Evolutionary conservation across 1,140 invertebrate species (phyloP).

Genomic region (Cherax destructor): DNA sequence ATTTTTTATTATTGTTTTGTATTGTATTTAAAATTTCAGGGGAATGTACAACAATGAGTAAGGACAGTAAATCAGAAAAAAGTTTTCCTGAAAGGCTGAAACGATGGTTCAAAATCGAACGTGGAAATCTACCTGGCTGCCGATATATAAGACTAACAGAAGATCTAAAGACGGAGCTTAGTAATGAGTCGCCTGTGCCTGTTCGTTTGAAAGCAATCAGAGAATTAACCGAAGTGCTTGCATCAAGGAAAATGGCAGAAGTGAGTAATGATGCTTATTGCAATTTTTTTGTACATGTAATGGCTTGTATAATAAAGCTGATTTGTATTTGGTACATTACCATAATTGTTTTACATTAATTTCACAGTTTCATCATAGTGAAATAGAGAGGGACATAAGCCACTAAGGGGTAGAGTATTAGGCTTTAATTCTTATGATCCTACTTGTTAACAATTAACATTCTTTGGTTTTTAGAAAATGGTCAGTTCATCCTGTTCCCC

Average conservation of each 20-base stretch:
- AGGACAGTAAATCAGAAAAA: slow-evolving; percentile 47
- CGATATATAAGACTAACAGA: slow-evolving; percentile 49
- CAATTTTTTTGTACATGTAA: background rate
- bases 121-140: slow-evolving; percentile 43
- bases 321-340: background rate
- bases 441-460: too few species aligned
- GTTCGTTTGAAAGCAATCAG: slow-evolving; percentile 45
- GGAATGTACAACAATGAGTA: slow-evolving; percentile 46
- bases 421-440: too few species aligned
- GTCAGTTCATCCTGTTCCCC: too few species aligned
- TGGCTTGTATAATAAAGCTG: background rate
- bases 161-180: slow-evolving; percentile 35
- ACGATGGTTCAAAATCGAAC: slow-evolving; percentile 54
- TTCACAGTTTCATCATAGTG: too few species aligned
- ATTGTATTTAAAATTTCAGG: background rate
- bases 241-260: slow-evolving; percentile 40
- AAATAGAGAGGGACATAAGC: too few species aligned
- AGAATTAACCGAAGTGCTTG: slow-evolving; percentile 45
- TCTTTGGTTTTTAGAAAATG: too few species aligned
- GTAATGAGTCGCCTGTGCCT: slow-evolving; percentile 18
- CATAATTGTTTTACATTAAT: background rate
- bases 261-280: background rate
- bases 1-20: too few species aligned
- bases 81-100: slow-evolving; percentile 58
- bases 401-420: too few species aligned